Conservation (phyloP, 2,113 vertebrate species). For the Chionis minor region DNA sequence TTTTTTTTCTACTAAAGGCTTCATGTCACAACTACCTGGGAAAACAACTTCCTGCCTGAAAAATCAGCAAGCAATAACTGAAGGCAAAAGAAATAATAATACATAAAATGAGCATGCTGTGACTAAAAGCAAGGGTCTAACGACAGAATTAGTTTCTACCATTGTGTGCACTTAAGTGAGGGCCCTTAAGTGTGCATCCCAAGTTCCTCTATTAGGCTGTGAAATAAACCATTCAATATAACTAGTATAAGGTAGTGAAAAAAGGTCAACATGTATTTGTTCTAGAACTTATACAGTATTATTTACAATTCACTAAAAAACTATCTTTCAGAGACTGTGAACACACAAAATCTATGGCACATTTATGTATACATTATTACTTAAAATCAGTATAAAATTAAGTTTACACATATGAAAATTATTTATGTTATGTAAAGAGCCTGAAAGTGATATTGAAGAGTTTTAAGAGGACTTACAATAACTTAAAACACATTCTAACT, state of each 20-base stretch:
- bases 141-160: slow-evolving; percentile 22
- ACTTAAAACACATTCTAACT: slow-evolving; percentile 55
- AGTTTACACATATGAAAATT: slow-evolving; percentile 50
- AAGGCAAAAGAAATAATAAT: slow-evolving; percentile 46
- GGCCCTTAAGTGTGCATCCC: slow-evolving; percentile 45
- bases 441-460: slow-evolving; percentile 56
- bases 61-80: slow-evolving; percentile 35
- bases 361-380: slow-evolving; percentile 62
- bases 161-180: slow-evolving; percentile 16
- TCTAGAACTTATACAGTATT: slow-evolving; percentile 61
- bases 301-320: slow-evolving; percentile 78
- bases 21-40: slow-evolving; percentile 1
- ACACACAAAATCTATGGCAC: slow-evolving; percentile 75
- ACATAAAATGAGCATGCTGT: slow-evolving; percentile 65
- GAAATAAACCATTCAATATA: neutral
- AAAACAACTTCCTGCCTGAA: slow-evolving; percentile 18
- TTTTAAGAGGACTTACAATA: slow-evolving; percentile 51
- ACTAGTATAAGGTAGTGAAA: neutral
- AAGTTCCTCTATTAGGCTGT: slow-evolving; percentile 31
- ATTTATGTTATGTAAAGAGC: slow-evolving; percentile 32
- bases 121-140: slow-evolving; percentile 37
- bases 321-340: slow-evolving; percentile 62
- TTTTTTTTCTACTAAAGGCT: neutral
- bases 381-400: slow-evolving; percentile 69
- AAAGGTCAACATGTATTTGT: slow-evolving; percentile 55